These are phyloP conservation scores for Parnassius apollo DNA, from an alignment of 2,888 invertebrate species.

Conservation along the genomic window DNA sequence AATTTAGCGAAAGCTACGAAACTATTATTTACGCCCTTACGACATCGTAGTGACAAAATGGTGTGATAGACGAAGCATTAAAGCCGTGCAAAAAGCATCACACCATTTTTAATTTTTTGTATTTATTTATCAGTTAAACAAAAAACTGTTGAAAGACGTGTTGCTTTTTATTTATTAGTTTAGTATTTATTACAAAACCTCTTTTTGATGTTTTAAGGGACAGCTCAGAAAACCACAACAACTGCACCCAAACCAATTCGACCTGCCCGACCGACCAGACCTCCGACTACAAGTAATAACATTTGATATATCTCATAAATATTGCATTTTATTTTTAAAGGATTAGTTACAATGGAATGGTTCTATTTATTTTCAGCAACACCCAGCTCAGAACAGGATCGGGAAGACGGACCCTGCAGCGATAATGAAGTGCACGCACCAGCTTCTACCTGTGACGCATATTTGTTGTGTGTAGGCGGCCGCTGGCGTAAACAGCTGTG, in stretches of 20 bases:
- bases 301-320: neutral
- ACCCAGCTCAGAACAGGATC: slow-evolving; percentile 35
- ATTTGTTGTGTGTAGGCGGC: slow-evolving; percentile 88
- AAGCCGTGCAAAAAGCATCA: too few relatives aligned
- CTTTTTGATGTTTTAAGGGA: slow-evolving; percentile 29
- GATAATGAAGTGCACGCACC: slow-evolving; percentile 73
- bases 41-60: too few relatives aligned
- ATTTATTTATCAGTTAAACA: too few relatives aligned
- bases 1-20: too few relatives aligned
- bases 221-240: slow-evolving; percentile 46
- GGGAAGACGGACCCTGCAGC: slow-evolving; percentile 48
- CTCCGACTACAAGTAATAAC: slow-evolving; percentile 26
- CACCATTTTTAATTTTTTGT: too few relatives aligned
- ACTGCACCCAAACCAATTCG: slow-evolving; percentile 53
- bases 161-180: too few relatives aligned
- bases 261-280: slow-evolving; percentile 47
- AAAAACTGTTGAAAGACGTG: too few relatives aligned
- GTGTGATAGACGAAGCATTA: too few relatives aligned
- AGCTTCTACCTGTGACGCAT: slow-evolving; percentile 85
- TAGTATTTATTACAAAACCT: neutral
- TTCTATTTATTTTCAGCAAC: slow-evolving; percentile 13
- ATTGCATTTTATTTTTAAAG: slow-evolving; percentile 1
- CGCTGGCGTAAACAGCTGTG: slow-evolving; percentile 86
- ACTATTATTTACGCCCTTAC: too few relatives aligned
- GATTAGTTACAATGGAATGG: neutral